A percentile compares a stretch with the other conserved stretches of the same genome.
These are phyloP conservation scores for Octopus sinensis DNA, from an alignment of 1,140 invertebrate genomes.

Conservation along the genomic window DNA sequence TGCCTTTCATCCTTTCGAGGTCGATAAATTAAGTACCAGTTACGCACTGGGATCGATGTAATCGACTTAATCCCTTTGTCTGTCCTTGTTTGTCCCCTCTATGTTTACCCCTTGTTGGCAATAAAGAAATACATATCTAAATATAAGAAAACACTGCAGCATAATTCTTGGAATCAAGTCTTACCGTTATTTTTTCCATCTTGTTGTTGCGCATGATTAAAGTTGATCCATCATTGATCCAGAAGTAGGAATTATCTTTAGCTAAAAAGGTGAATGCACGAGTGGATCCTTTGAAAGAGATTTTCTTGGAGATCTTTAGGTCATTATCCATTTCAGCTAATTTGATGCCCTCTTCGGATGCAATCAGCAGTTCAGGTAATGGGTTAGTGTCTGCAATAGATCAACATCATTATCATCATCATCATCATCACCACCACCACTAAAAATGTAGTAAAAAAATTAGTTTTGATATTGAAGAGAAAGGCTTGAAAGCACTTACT, in stretches of 20 bases:
- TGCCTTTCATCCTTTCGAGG: too few relatives aligned
- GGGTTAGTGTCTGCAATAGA: conserved; percentile 65
- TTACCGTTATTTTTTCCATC: not conserved
- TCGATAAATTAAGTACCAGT: too few relatives aligned
- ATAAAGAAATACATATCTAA: too few relatives aligned
- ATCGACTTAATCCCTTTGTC: too few relatives aligned
- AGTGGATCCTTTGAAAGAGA: conserved; percentile 23
- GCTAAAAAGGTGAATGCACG: conserved; percentile 51
- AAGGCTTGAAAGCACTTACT: conserved; percentile 31
- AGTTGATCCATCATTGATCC: conserved; percentile 68
- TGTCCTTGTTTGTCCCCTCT: too few relatives aligned
- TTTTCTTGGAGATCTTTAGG: conserved; percentile 42
- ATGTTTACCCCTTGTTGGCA: too few relatives aligned
- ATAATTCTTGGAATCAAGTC: not conserved
- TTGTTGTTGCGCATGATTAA: not conserved
- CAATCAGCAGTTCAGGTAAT: conserved; percentile 74
- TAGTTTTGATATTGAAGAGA: too few relatives aligned
- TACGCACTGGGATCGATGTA: too few relatives aligned
- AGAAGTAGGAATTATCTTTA: conserved; percentile 72
- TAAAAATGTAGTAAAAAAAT: too few relatives aligned
- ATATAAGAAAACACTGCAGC: too few relatives aligned
- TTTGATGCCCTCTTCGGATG: conserved; percentile 55
- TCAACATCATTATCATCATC: not conserved
- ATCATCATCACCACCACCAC: too few relatives aligned
- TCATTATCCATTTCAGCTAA: conserved; percentile 39